Conservation (phyloP, 2,113 vertebrate species). For the Nettapus auritus region DNA sequence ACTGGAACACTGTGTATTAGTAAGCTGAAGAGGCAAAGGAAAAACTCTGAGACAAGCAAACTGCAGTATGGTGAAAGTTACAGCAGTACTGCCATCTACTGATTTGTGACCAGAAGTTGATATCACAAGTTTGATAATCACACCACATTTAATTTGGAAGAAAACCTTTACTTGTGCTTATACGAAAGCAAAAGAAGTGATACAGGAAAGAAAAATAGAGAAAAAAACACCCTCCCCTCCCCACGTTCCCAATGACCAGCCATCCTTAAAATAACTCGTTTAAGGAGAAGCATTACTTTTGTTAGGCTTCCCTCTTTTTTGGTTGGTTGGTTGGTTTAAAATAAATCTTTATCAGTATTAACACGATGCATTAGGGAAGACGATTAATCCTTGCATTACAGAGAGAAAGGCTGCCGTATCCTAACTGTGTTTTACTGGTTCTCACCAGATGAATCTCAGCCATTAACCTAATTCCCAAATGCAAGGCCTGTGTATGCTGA, state of each 20-base stretch:
- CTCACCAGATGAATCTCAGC: neutral
- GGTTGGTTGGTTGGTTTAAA: neutral
- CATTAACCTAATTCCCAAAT: neutral
- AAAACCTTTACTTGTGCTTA: neutral
- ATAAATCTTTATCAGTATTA: neutral
- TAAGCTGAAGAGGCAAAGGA: neutral
- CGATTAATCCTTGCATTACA: neutral
- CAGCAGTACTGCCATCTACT: neutral
- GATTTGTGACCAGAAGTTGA: neutral
- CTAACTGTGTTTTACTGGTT: neutral
- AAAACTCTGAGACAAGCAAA: neutral
- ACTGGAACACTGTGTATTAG: neutral
- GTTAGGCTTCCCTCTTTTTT: neutral
- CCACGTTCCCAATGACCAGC: neutral
- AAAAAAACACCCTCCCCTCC: rapidly evolving
- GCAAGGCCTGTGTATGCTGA: rapidly evolving
- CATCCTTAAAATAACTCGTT: neutral
- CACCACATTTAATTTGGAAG: neutral
- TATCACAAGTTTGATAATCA: neutral
- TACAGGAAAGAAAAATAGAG: neutral
- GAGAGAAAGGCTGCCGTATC: neutral
- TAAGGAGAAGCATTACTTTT: neutral
- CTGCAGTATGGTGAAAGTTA: neutral
- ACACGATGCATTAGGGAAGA: neutral
- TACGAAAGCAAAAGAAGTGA: neutral